Percentiles rank a stretch among this genome's conserved stretches.
phyloP scores from a whole-genome alignment of 2,797 vertebrate species.

The Myoxocephalus aenaeus region DNA sequence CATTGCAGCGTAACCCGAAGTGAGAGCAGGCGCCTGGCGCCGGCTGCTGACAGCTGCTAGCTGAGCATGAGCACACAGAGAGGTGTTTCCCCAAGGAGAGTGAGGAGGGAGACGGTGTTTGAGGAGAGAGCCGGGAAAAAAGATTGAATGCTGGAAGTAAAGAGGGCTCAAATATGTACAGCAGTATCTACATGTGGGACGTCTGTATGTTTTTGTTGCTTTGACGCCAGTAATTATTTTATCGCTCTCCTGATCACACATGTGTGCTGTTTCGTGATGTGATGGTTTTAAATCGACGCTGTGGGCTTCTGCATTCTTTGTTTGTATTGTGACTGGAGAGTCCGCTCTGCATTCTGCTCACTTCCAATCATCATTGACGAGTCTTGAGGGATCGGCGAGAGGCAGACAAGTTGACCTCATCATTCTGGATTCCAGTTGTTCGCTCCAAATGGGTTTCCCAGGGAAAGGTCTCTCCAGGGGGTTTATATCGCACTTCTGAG shows the following conservation, averaged over 20 bases:
- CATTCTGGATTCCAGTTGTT: slow-evolving; percentile 34
- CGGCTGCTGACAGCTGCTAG: slow-evolving; percentile 54
- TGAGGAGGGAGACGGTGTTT: slow-evolving; percentile 16
- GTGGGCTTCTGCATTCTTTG: background rate
- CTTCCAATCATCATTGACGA: slow-evolving; percentile 34
- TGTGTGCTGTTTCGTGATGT: slow-evolving; percentile 11
- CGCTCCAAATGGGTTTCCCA: slow-evolving; percentile 24
- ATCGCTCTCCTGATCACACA: background rate
- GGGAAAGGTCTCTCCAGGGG: slow-evolving; percentile 26
- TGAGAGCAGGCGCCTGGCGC: slow-evolving; percentile 15
- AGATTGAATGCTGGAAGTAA: slow-evolving; percentile 28
- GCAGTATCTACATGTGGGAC: background rate
- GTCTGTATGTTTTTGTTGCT: background rate
- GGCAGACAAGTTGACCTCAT: slow-evolving; percentile 45
- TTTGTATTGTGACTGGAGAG: slow-evolving; percentile 37
- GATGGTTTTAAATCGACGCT: background rate
- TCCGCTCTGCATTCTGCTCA: slow-evolving; percentile 40
- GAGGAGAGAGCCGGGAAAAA: slow-evolving; percentile 6
- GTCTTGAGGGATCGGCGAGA: slow-evolving; percentile 37
- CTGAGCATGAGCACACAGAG: slow-evolving; percentile 46
- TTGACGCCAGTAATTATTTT: background rate
- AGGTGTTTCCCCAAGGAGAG: slow-evolving; percentile 71
- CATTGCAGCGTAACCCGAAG: slow-evolving; percentile 41
- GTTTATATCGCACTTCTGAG: slow-evolving; percentile 34
- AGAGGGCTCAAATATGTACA: slow-evolving; percentile 35